phyloP scores from a whole-genome alignment of 2,888 invertebrate species.

The Prenolepis imparis region DNA sequence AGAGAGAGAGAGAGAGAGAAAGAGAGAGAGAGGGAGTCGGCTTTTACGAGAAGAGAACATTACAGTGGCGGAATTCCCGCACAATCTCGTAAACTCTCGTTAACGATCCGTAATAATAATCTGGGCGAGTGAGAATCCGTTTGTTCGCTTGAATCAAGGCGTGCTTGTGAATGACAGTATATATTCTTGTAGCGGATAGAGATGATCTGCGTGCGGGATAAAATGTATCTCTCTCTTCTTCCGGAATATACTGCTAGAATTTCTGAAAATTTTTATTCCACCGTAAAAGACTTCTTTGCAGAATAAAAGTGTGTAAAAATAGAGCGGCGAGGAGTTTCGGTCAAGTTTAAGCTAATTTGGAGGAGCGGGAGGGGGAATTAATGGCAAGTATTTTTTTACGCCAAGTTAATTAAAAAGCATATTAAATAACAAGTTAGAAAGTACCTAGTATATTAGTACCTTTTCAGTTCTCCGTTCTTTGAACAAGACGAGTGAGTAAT shows the following conservation, averaged over 20 bases:
- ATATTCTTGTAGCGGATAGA: not conserved
- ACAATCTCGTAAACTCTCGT: slow-evolving; percentile 7
- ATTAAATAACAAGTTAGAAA: not conserved
- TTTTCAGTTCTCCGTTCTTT: not conserved
- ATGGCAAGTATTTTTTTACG: not conserved
- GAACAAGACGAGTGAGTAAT: not conserved
- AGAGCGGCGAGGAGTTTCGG: not conserved
- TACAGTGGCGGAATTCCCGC: not conserved
- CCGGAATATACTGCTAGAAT: not conserved
- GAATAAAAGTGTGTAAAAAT: not conserved
- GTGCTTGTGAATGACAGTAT: not conserved
- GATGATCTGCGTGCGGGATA: not conserved
- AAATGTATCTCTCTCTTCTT: not conserved
- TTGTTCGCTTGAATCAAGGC: not conserved
- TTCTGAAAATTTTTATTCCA: not conserved
- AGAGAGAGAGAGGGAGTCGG: too few species aligned
- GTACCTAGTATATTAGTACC: too few species aligned
- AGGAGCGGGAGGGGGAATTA: not conserved
- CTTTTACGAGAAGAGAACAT: not conserved
- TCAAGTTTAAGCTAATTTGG: not conserved
- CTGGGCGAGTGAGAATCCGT: not conserved
- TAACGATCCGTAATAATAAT: not conserved
- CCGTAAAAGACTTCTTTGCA: not conserved
- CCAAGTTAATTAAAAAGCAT: not conserved
- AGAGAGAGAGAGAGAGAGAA: too few species aligned